phyloP scores from a whole-genome alignment of 2,113 vertebrate genomes.

The Muntiacus muntjak region DNA sequence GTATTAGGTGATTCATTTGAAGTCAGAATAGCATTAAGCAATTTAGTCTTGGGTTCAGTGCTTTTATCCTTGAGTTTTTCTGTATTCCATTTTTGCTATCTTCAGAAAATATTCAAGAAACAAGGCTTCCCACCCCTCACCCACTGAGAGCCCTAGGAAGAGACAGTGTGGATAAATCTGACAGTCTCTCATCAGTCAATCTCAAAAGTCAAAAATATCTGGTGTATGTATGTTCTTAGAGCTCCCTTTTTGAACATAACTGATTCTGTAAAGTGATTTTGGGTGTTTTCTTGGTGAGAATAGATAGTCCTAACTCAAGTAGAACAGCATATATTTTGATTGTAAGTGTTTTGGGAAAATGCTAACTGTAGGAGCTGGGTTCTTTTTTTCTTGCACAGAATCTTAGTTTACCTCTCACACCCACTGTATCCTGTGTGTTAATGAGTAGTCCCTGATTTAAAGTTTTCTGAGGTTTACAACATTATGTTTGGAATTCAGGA shows the following conservation, averaged over 20 bases:
- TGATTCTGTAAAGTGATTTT: neutral
- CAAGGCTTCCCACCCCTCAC: neutral
- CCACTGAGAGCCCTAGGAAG: neutral
- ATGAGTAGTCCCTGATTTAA: neutral
- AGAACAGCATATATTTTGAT: neutral
- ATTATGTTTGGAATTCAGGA: neutral
- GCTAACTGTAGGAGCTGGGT: neutral
- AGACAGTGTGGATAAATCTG: neutral
- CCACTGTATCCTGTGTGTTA: neutral
- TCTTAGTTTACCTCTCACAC: neutral
- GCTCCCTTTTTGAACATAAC: neutral
- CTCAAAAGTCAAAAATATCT: neutral
- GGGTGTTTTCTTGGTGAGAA: conserved; percentile 30
- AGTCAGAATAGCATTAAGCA: neutral
- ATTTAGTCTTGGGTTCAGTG: neutral
- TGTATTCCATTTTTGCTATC: neutral
- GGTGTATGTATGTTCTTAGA: neutral
- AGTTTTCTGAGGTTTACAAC: neutral
- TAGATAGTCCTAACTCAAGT: neutral
- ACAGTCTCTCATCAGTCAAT: neutral
- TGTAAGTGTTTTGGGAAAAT: neutral
- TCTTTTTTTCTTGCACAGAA: neutral
- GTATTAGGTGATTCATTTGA: neutral
- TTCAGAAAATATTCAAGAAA: neutral
- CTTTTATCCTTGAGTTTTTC: neutral